Conservation (phyloP, 1,140 invertebrate species). For the Ptiloglossa arizonensis region DNA sequence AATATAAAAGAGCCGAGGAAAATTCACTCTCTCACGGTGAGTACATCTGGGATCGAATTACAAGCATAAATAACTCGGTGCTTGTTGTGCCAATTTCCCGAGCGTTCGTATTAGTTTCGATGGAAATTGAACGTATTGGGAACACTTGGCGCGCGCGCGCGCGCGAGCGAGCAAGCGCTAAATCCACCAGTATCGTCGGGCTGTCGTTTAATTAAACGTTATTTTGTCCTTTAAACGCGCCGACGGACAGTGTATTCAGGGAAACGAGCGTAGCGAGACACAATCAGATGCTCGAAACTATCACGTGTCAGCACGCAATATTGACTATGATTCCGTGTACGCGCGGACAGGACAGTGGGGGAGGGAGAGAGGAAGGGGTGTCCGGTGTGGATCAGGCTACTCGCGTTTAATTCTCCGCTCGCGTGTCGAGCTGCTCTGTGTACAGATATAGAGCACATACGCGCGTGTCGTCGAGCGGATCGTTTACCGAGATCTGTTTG, state of each 20-base stretch:
- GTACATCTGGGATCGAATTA: no score
- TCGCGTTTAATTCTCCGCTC: constrained; percentile 10
- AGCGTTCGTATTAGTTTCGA: background rate
- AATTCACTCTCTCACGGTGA: no score
- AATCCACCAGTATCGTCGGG: background rate
- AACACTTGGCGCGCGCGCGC: background rate
- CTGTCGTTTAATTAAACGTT: constrained; percentile 25
- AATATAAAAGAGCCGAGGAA: no score
- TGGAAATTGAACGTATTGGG: background rate
- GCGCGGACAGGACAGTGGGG: no score
- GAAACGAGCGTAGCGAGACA: background rate
- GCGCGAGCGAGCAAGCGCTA: no score
- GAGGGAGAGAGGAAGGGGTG: no score
- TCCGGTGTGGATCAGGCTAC: background rate
- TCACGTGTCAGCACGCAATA: background rate
- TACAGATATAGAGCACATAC: background rate
- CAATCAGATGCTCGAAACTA: constrained; percentile 23
- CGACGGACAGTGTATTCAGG: background rate
- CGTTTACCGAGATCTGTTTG: background rate
- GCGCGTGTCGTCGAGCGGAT: background rate
- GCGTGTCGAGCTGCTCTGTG: background rate
- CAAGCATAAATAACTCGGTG: background rate
- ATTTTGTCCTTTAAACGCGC: constrained; percentile 9
- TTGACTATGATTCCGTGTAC: background rate
- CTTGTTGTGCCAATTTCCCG: background rate